Evolutionary conservation across 2,797 vertebrate genomes (phyloP), one percentile per base, ranked within the genome.

Genomic region (Cheirogaleus major): DNA sequence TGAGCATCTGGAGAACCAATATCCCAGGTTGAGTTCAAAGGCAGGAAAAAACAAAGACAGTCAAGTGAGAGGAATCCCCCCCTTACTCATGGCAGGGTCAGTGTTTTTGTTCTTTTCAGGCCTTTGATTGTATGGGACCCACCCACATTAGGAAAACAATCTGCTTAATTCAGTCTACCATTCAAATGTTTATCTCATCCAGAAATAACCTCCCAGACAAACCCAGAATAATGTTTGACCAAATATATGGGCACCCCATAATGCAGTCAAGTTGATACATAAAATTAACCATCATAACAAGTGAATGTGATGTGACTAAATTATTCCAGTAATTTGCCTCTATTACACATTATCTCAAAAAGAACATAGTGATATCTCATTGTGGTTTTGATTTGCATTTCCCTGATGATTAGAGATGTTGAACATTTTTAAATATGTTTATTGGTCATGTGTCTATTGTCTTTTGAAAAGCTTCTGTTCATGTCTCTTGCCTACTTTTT

Each of bases 291-390:
- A 69, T 79, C n/a, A n/a, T 7, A 20, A 32, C 9, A 67, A 78
- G n/a, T 86, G 27, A 79, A 73, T 65, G 1, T 59, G 38, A 92
- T 52, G 45, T 91, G 23, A n/a, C 22, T 76, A 72, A 85, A 80
- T 61, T 91, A 80, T 76, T 81, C 95, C 41, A 93, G 43, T 14
- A 45, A 85, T 95, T 94, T 91, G 11, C 25, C n/a, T 89, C 23
- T 11, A 67, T 48, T 83, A 35, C 18, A 23, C 7, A 10, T 91
- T 96, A n/a, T 70, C 35, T 38, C 70, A 17, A 73, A 91, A 89
- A 94, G 18, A 52, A 87, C 11, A 89, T 30, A 88, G 55, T 55
- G 55, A 55, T 55, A 55, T 55, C 55, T 55, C 55, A 55, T 23
- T 55, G 20, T 23, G 55, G 22, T 55, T 55, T 55, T 55, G 22